These are phyloP conservation scores for Trigoniulus corallinus DNA, from an alignment of 1,140 invertebrate species.

Conservation along the genomic window DNA sequence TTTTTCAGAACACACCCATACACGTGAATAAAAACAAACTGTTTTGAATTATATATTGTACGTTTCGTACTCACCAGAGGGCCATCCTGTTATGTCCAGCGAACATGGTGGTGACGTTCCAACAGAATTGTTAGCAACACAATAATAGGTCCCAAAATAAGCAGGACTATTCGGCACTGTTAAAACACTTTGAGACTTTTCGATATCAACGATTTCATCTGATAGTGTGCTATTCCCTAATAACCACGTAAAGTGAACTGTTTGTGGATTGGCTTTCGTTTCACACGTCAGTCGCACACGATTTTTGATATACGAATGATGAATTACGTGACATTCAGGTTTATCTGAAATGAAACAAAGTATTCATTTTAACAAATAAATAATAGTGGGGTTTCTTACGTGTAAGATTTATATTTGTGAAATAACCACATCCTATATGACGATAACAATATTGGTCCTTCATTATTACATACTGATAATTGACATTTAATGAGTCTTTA, in stretches of 20 bases:
- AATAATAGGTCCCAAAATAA: conserved; percentile 59
- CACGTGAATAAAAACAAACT: not conserved
- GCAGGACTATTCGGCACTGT: conserved; percentile 43
- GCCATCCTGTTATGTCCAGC: conserved; percentile 46
- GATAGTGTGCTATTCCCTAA: conserved; percentile 55
- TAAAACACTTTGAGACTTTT: conserved; percentile 42
- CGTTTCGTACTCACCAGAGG: not conserved
- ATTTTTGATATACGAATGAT: conserved; percentile 55
- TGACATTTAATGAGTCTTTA: too few relatives aligned
- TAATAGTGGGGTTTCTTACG: too few relatives aligned
- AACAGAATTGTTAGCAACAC: conserved; percentile 64
- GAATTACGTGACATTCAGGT: conserved; percentile 65
- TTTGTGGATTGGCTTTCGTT: conserved; percentile 57
- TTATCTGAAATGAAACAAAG: conserved; percentile 56
- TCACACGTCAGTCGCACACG: conserved; percentile 58
- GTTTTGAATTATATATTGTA: not conserved
- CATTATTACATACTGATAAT: too few relatives aligned
- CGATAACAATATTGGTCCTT: too few relatives aligned
- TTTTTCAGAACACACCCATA: not conserved
- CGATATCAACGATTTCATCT: conserved; percentile 35
- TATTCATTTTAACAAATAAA: too few relatives aligned
- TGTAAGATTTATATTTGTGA: too few relatives aligned
- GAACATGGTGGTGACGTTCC: conserved; percentile 57
- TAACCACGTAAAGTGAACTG: conserved; percentile 67
- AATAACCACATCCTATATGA: too few relatives aligned